These are phyloP conservation scores for Crepidodera aurea DNA, from an alignment of 2,888 invertebrate genomes.

Conservation along the genomic window DNA sequence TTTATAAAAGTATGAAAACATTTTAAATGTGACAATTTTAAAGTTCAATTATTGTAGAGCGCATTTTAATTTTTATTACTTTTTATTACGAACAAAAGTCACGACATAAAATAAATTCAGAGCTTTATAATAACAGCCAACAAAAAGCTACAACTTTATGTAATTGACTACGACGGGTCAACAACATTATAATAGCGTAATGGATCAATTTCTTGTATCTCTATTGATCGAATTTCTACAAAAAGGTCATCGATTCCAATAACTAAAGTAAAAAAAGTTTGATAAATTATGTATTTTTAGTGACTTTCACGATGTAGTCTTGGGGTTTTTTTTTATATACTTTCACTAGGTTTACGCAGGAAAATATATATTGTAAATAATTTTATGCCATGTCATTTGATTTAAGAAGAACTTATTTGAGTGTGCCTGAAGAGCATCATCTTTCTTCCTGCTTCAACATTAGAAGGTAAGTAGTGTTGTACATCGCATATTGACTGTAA, in stretches of 20 bases:
- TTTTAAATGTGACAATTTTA: neutral
- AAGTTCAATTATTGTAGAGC: slow-evolving; percentile 1
- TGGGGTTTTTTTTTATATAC: no score
- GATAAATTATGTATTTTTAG: neutral
- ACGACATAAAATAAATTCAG: neutral
- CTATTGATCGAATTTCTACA: slow-evolving; percentile 4
- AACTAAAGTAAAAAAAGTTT: neutral
- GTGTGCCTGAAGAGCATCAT: no score
- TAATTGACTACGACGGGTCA: neutral
- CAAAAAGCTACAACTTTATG: neutral
- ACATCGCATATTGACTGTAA: no score
- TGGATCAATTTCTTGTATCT: slow-evolving; percentile 13
- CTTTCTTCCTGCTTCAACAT: no score
- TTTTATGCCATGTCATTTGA: no score
- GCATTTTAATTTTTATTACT: neutral
- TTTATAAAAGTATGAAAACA: neutral
- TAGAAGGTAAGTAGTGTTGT: no score
- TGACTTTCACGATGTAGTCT: neutral
- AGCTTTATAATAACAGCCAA: neutral
- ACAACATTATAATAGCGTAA: slow-evolving; percentile 8
- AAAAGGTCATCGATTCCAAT: neutral
- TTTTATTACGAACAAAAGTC: neutral
- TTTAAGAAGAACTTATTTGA: no score
- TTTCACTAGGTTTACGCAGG: no score
- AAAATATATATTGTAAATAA: no score